Percentiles rank a stretch among this genome's conserved stretches.
These are phyloP conservation scores for Baccha elongata DNA, from an alignment of 2,888 invertebrate genomes.

Conservation along the genomic window DNA sequence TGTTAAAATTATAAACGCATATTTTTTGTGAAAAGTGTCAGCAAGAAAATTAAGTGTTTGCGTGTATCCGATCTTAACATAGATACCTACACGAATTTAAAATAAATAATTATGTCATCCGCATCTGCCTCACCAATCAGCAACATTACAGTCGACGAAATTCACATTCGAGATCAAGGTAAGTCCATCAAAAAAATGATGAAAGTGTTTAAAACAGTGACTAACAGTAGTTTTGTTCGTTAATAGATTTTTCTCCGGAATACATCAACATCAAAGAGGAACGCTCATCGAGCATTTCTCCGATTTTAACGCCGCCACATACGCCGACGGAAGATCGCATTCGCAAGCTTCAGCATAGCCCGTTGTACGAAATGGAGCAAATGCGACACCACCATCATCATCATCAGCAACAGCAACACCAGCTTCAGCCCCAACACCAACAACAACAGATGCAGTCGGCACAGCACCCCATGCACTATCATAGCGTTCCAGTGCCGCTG, in stretches of 20 bases:
- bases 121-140: constrained; percentile 82
- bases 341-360: constrained; percentile 73
- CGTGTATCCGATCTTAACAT: constrained; percentile 6
- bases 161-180: constrained; percentile 82
- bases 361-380: constrained; percentile 78
- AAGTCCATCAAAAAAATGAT: constrained; percentile 75
- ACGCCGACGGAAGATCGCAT: constrained; percentile 86
- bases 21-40: constrained; percentile 39
- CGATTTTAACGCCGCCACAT: constrained; percentile 88
- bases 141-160: constrained; percentile 82
- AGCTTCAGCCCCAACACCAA: constrained; percentile 71
- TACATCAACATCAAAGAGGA: constrained; percentile 86
- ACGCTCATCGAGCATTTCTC: constrained; percentile 84
- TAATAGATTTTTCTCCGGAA: constrained; percentile 85
- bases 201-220: constrained; percentile 10
- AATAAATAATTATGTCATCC: constrained; percentile 81
- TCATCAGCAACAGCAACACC: constrained; percentile 73
- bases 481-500: constrained; percentile 78
- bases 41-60: constrained; percentile 38
- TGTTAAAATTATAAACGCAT: constrained; percentile 32
- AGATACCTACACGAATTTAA: constrained; percentile 33
- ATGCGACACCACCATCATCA: constrained; percentile 76
- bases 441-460: constrained; percentile 62
- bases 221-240: constrained; percentile 8
- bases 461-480: constrained; percentile 81